Percentiles rank a stretch among this genome's conserved stretches.
These are phyloP conservation scores for Trichogramma pretiosum DNA, from an alignment of 1,140 invertebrate species.

Conservation along the genomic window DNA sequence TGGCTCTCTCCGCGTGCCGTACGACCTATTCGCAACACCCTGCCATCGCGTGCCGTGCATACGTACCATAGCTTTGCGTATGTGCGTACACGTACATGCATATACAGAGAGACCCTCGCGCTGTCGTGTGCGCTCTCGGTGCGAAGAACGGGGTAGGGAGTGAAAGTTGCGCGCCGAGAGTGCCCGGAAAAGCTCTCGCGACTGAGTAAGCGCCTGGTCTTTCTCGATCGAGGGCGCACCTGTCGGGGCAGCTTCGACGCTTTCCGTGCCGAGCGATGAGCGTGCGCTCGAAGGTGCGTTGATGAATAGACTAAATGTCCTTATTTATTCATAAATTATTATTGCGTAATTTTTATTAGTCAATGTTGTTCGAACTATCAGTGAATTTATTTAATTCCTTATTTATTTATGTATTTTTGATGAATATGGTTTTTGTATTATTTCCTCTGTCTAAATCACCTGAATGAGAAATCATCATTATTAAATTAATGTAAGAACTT, in stretches of 20 bases:
- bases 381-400: too few relatives aligned
- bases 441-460: too few relatives aligned
- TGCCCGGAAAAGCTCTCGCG: conserved; percentile 29
- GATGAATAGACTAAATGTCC: too few relatives aligned
- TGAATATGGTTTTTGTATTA: too few relatives aligned
- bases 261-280: not conserved
- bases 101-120: not conserved
- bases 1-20: conserved; percentile 25
- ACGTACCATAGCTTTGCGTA: not conserved
- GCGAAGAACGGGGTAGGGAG: not conserved
- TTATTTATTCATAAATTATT: too few relatives aligned
- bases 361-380: too few relatives aligned
- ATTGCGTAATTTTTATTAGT: too few relatives aligned
- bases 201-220: conserved; percentile 33
- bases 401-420: too few relatives aligned
- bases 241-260: conserved; percentile 20
- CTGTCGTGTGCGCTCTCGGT: not conserved
- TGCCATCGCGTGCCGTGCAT: conserved; percentile 17
- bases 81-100: not conserved
- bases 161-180: not conserved
- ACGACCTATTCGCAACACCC: conserved; percentile 13
- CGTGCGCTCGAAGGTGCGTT: too few relatives aligned
- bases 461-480: too few relatives aligned
- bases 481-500: too few relatives aligned
- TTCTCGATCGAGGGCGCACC: conserved; percentile 25